Evolutionary conservation across 1,140 invertebrate species (phyloP), one percentile per base, ranked within the genome.

Genomic region (Neodiprion virginianus): DNA sequence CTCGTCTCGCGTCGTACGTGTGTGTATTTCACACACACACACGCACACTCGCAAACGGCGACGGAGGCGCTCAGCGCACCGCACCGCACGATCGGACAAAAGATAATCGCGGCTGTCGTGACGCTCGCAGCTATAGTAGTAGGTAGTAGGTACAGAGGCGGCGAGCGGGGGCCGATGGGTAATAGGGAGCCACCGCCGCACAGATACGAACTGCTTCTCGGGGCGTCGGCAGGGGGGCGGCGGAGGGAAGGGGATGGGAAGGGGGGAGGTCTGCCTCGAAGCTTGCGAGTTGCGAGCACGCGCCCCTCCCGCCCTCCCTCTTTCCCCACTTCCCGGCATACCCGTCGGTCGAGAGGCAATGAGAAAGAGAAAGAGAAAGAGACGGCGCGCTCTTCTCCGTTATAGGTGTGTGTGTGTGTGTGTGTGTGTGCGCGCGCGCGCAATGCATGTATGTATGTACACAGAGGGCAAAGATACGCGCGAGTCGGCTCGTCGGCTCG

Each of bases 81-180:
- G 17, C 50, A 53, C 50, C 53, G 53, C 53, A 61, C 53, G 53
- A 61, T 61, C 53, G 53, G 53, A 61, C 53, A 61, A 61, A 61
- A 61, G 53, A 61, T 61, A 61, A 61, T 61, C 53, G 53, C 53
- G 53, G 53, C 53, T 61, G 53, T 61, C 53, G 53, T 61, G 53
- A 61, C 53, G 53, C 53, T 61, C 11, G 53, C 53, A 14, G 28
- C 28, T 40, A 40, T 40, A 40, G 28, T 40, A 40, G 28, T 2
- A 3, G 5, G 28, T 40, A 40, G 28, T 40, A 40, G 28, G 28
- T 40, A 40, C 5, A 40, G 28, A 40, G n/a, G 53, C 53, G 8
- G n/a, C 53, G 53, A 5, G 53, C 53, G 53, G 53, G 53, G 53
- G 53, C n/a, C 53, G 53, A 14, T 17, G 53, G 53, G 53, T 61